Evolutionary conservation across 1,140 invertebrate genomes (phyloP).

Genomic region (Reticulitermes speratus): DNA sequence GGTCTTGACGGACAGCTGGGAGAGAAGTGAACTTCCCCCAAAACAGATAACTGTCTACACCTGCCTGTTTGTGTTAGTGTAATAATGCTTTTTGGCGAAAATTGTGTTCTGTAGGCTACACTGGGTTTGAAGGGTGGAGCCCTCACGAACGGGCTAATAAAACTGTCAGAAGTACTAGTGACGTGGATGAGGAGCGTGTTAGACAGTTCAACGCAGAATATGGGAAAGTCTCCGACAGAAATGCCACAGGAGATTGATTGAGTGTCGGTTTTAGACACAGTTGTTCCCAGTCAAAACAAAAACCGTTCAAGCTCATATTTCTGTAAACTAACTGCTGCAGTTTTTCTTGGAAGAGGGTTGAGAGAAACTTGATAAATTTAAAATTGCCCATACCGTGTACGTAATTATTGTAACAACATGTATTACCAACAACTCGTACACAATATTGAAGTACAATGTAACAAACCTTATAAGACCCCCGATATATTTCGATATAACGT

Average conservation of each 20-base stretch:
- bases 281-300: not conserved
- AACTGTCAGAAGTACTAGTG: not conserved
- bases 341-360: too few species aligned
- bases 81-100: not conserved
- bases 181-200: not conserved
- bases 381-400: too few species aligned
- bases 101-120: not conserved
- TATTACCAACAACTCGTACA: too few species aligned
- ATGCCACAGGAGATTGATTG: not conserved
- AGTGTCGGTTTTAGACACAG: not conserved
- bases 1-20: not conserved
- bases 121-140: slow-evolving; percentile 2
- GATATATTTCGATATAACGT: too few species aligned
- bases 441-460: too few species aligned
- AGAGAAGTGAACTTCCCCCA: not conserved
- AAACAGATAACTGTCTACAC: not conserved
- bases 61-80: not conserved
- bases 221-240: not conserved
- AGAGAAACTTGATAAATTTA: too few species aligned
- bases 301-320: not conserved
- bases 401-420: too few species aligned
- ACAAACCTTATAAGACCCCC: too few species aligned
- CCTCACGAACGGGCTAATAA: not conserved
- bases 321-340: too few species aligned
- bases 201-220: not conserved